These are phyloP conservation scores for Misgurnus anguillicaudatus DNA, from an alignment of 2,113 vertebrate genomes.

Conservation along the genomic window DNA sequence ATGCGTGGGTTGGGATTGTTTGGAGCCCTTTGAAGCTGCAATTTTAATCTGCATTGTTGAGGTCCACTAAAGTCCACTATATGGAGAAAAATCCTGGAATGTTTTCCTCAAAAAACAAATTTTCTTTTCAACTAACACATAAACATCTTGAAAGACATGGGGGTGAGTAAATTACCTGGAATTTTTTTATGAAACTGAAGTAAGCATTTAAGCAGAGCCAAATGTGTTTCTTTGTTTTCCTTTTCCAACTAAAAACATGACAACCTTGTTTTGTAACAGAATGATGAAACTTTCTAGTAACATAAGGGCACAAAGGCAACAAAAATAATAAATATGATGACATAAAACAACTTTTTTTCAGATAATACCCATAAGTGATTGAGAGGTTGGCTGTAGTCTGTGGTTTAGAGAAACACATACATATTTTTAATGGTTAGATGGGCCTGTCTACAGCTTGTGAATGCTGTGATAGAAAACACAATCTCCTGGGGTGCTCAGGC, in stretches of 20 bases:
- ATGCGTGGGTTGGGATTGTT: too few relatives aligned
- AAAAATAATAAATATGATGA: neutral
- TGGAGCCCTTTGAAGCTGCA: too few relatives aligned
- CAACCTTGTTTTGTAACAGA: conserved; percentile 4
- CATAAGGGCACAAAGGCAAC: neutral
- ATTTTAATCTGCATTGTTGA: too few relatives aligned
- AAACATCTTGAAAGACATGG: too few relatives aligned
- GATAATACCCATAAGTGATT: conserved; percentile 1
- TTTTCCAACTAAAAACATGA: neutral
- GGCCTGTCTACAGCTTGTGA: conserved; percentile 26
- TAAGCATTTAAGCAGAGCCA: too few relatives aligned
- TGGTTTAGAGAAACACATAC: conserved; percentile 19
- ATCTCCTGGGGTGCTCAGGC: conserved; percentile 29
- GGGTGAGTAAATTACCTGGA: too few relatives aligned
- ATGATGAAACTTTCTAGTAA: conserved; percentile 11
- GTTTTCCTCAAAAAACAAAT: too few relatives aligned
- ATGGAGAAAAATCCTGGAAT: too few relatives aligned
- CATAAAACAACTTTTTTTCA: conserved; percentile 14
- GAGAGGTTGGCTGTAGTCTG: neutral
- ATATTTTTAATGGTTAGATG: conserved; percentile 18
- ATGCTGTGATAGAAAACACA: conserved; percentile 25
- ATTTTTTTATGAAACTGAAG: too few relatives aligned
- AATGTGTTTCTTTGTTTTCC: neutral
- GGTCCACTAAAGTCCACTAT: too few relatives aligned
- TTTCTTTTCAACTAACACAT: too few relatives aligned